Evolutionary conservation across 35 echinoderm and acorn worm genomes (phyloP).

Genomic region (Ophiothrix spiculata): DNA sequence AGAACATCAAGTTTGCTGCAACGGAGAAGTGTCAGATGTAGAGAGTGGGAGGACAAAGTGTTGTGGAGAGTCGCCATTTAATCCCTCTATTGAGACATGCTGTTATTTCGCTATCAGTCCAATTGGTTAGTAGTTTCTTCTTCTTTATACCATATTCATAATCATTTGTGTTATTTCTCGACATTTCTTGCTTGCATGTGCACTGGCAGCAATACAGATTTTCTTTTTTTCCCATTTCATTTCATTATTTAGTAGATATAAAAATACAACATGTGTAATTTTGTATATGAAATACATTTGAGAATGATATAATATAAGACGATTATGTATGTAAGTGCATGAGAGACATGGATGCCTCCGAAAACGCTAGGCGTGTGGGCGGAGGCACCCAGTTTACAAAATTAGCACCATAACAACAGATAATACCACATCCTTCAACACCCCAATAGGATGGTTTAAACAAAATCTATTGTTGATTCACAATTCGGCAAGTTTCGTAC

Average conservation of each 20-base stretch:
- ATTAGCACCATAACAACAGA: no score
- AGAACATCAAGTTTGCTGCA: constrained; percentile 13
- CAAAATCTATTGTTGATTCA: background rate
- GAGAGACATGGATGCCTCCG: no score
- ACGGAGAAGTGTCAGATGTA: background rate
- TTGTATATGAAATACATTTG: no score
- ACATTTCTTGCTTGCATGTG: background rate
- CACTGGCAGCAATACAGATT: background rate
- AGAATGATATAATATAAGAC: no score
- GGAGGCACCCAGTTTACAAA: no score
- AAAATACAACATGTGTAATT: background rate
- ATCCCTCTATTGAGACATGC: constrained; percentile 17
- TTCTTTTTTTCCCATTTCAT: background rate
- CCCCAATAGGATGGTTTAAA: background rate
- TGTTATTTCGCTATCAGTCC: background rate
- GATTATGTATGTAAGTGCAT: no score
- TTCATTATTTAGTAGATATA: background rate
- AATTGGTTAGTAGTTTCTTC: background rate
- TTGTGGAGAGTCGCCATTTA: background rate
- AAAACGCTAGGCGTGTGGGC: no score
- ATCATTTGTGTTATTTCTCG: background rate
- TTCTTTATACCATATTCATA: background rate
- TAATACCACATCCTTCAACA: background rate
- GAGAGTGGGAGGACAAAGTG: constrained; percentile 2
- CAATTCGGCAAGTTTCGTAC: background rate